A percentile compares a stretch with the other conserved stretches of the same genome.
Conservation (phyloP, 2,797 vertebrate species). For the Pangasius mekongensis region DNA sequence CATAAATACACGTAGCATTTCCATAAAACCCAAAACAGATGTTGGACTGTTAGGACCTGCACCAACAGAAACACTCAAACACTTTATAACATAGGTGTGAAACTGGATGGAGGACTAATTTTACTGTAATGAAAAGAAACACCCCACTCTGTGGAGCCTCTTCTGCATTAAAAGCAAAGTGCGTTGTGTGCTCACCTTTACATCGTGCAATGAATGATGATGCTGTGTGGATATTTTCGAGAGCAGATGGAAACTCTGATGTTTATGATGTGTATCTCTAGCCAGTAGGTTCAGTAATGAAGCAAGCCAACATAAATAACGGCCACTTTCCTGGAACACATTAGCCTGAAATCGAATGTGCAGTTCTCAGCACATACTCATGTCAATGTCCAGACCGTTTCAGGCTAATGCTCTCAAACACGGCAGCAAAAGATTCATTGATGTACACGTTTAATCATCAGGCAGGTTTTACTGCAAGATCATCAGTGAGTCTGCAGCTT, state of each 20-base stretch:
- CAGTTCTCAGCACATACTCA: not conserved
- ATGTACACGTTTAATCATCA: not conserved
- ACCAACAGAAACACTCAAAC: not conserved
- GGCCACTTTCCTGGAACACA: constrained; percentile 35
- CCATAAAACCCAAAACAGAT: not conserved
- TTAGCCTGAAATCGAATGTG: constrained; percentile 12
- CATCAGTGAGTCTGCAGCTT: not conserved
- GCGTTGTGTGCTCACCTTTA: not conserved
- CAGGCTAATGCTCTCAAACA: constrained; percentile 9
- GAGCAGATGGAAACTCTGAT: constrained; percentile 22
- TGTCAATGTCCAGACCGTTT: not conserved
- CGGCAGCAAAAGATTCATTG: no score
- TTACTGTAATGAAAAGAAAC: not conserved
- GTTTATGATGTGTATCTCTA: constrained; percentile 27
- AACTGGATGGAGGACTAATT: not conserved
- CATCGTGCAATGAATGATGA: not conserved
- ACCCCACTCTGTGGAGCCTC: not conserved
- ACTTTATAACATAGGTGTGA: not conserved
- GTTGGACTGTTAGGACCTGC: not conserved
- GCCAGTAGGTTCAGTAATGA: constrained; percentile 21
- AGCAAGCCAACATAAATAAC: constrained; percentile 24
- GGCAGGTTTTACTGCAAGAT: not conserved
- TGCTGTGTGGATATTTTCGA: not conserved
- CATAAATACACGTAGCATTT: not conserved
- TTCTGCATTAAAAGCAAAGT: not conserved